phyloP scores from a whole-genome alignment of 1,140 invertebrate species.

The Lanistes nyassanus region DNA sequence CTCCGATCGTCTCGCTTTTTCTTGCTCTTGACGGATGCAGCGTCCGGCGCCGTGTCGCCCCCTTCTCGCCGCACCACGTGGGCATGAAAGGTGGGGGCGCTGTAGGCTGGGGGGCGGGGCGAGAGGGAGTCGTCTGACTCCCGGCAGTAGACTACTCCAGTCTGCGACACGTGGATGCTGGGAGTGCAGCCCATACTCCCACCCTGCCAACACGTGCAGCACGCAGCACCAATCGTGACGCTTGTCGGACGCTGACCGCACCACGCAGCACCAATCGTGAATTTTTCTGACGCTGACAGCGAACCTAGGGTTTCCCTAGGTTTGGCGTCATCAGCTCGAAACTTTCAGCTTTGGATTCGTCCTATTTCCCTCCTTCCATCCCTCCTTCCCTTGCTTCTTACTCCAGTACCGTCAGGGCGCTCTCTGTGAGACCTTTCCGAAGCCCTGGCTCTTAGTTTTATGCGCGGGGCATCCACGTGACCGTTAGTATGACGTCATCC shows the following conservation, averaged over 20 bases:
- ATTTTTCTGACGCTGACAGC: neutral
- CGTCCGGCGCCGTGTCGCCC: constrained; percentile 22
- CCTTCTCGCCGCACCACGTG: constrained; percentile 37
- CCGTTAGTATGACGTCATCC: too few relatives aligned
- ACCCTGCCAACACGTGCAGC: constrained; percentile 16
- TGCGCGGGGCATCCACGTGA: too few relatives aligned
- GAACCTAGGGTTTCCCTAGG: neutral
- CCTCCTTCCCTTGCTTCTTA: too few relatives aligned
- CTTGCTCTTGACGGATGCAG: constrained; percentile 1
- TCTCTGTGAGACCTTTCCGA: too few relatives aligned
- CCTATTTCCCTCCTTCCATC: neutral
- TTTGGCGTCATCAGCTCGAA: neutral
- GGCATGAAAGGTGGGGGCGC: constrained; percentile 33
- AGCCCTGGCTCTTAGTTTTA: too few relatives aligned
- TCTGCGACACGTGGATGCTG: constrained; percentile 62
- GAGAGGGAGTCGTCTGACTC: constrained; percentile 61
- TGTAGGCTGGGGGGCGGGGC: constrained; percentile 43
- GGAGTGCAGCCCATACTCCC: constrained; percentile 62
- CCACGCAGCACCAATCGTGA: neutral
- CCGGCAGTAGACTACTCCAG: constrained; percentile 61
- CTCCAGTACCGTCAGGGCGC: too few relatives aligned
- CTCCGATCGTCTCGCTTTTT: constrained; percentile 8
- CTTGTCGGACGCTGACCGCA: neutral
- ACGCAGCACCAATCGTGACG: constrained; percentile 15
- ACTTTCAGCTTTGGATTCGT: neutral